Base-by-base conservation (phyloP, 2,888 invertebrate species). In the Ochropacha duplaris region DNA sequence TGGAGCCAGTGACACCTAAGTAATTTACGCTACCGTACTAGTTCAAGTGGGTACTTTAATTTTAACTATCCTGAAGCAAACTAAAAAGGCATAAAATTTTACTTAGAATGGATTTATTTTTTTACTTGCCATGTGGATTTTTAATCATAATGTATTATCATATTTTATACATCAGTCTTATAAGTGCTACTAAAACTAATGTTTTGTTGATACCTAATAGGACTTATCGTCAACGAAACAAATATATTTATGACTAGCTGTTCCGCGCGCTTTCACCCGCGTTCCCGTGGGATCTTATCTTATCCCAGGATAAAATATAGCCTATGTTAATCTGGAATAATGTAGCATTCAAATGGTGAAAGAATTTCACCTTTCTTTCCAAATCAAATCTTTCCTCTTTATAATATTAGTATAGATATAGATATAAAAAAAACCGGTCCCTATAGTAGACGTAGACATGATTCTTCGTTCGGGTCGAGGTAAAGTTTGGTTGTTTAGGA, bases 391-490 rank as follows among this genome's bases (percentile, higher is more conserved):
- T n/a, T n/a, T n/a, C n/a, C n/a, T n/a, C n/a, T n/a, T n/a, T n/a
- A n/a, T n/a, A n/a, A n/a, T n/a, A n/a, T n/a, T n/a, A n/a, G n/a
- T n/a, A n/a, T n/a, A n/a, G n/a, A n/a, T n/a, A 36, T 3, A 11
- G 14, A 36, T 36, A 14, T 14, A 36, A 36, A 36, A 12, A 3
- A 50, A 50, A 24, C 22, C 14, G 5, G 24, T 5, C 5, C 19
- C n/a, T 22, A 19, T 2, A 19, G 31, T 22, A 22, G 19, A 16
- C n/a, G 22, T 34, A 2, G 12, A 31, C 49, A 62, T 61, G 57
- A 60, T 56, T 67, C 67, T 68, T 62, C 58, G 44, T 24, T 58
- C 51, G 52, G 57, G 57, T 60, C 70, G 70, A 76, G 69, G 68
- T 64, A 66, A 74, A 31, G 52, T 52, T 31, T 52, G 9, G 31